Evolutionary conservation across 2,113 vertebrate genomes (phyloP).

Genomic region (Epinephelus lanceolatus): DNA sequence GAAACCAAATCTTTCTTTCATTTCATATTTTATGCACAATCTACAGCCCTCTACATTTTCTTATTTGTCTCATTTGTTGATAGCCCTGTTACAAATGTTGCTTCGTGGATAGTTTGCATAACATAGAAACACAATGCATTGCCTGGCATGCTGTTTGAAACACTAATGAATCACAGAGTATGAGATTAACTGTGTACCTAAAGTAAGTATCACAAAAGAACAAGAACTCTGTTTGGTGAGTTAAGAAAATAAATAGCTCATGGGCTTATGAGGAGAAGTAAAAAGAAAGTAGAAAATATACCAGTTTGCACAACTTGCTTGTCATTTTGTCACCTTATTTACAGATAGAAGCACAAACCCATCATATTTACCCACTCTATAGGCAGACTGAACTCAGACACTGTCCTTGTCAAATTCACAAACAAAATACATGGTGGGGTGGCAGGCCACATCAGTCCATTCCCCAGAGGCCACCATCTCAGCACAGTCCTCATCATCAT

Average conservation of each 20-base stretch:
- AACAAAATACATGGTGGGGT: constrained; percentile 96
- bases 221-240: constrained; percentile 4
- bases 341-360: constrained; percentile 22
- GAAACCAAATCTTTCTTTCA: constrained; percentile 37
- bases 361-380: constrained; percentile 5
- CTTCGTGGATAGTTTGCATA: constrained; percentile 42
- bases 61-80: constrained; percentile 44
- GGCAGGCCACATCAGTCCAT: constrained; percentile 97
- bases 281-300: constrained; percentile 16
- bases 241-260: constrained; percentile 58
- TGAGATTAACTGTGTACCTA: constrained; percentile 11
- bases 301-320: constrained; percentile 26
- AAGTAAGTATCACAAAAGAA: constrained; percentile 20
- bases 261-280: background rate
- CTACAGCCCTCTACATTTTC: constrained; percentile 18
- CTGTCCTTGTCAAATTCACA: constrained; percentile 97
- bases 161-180: constrained; percentile 28
- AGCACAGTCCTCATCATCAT: constrained; percentile 95
- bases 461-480: constrained; percentile 95
- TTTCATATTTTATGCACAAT: constrained; percentile 35
- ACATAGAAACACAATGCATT: constrained; percentile 37
- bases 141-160: constrained; percentile 14
- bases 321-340: constrained; percentile 53
- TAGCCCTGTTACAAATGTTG: constrained; percentile 21
- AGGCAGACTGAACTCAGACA: constrained; percentile 78